Conservation (phyloP, 2,113 vertebrate genomes). For the Oncorhynchus tshawytscha region DNA sequence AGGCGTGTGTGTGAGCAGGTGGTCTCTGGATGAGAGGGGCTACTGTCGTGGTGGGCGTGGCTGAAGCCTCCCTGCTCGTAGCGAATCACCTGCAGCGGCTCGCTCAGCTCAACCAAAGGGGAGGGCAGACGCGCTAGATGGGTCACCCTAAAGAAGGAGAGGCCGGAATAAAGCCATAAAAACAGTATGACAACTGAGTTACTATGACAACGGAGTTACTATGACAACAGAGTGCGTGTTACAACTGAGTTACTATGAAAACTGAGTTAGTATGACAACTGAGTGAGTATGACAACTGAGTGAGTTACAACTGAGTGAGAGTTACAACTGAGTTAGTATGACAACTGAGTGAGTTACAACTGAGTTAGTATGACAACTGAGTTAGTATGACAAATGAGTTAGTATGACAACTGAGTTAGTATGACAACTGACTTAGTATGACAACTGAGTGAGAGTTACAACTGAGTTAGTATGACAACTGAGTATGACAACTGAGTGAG, state of each 20-base stretch:
- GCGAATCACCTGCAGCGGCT: slow-evolving; percentile 91
- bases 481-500: background rate
- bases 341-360: background rate
- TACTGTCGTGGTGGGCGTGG: slow-evolving; percentile 93
- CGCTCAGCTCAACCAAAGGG: slow-evolving; percentile 88
- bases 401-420: background rate
- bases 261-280: background rate
- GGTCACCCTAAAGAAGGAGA: slow-evolving; percentile 77
- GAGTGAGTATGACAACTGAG: no score
- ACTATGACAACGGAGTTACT: background rate
- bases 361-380: background rate
- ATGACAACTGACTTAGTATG: background rate
- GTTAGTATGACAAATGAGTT: background rate
- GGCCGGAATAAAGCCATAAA: background rate
- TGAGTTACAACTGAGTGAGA: background rate
- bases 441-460: background rate
- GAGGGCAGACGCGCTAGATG: slow-evolving; percentile 86
- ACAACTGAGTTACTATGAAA: background rate
- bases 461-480: background rate
- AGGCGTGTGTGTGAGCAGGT: slow-evolving; percentile 90
- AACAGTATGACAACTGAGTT: background rate
- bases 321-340: background rate
- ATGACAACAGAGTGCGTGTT: background rate
- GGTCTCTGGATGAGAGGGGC: slow-evolving; percentile 81
- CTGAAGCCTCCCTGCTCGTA: slow-evolving; percentile 90